These are phyloP conservation scores for Mactra quadrangularis DNA, from an alignment of 1,140 invertebrate genomes.

Conservation along the genomic window DNA sequence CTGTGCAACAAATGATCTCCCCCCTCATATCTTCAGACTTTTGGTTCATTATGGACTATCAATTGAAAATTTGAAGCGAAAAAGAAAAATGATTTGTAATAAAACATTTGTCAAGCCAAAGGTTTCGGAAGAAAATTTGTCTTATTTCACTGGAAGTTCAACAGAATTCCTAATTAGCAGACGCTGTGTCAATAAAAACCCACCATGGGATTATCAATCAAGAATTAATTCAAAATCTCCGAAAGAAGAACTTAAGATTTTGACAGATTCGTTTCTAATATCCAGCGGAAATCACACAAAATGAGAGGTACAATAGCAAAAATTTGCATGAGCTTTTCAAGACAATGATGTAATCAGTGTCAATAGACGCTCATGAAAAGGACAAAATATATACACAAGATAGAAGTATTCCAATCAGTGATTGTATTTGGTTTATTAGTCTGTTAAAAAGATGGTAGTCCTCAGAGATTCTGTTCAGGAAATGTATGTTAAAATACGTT, in stretches of 20 bases:
- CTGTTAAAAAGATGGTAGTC: constrained; percentile 34
- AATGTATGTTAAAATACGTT: constrained; percentile 61
- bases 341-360: constrained; percentile 62
- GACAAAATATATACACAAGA: constrained; percentile 50
- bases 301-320: constrained; percentile 34
- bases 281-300: constrained; percentile 48
- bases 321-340: constrained; percentile 58
- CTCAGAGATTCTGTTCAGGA: constrained; percentile 40
- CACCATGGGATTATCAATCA: constrained; percentile 60
- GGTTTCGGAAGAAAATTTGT: constrained; percentile 36
- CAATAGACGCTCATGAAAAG: constrained; percentile 47
- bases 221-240: constrained; percentile 56
- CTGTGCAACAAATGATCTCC: too few species aligned
- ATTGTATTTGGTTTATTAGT: constrained; percentile 61
- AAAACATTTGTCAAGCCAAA: constrained; percentile 27
- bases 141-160: constrained; percentile 47
- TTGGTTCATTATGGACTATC: too few species aligned
- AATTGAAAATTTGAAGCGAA: too few species aligned
- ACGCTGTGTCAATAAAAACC: constrained; percentile 52
- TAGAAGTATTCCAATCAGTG: constrained; percentile 32
- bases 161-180: constrained; percentile 58
- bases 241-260: constrained; percentile 62
- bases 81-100: constrained; percentile 18
- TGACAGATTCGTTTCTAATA: constrained; percentile 59
- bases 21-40: too few species aligned